phyloP scores from a whole-genome alignment of 2,113 vertebrate genomes.

The Oncorhynchus kisutch region DNA sequence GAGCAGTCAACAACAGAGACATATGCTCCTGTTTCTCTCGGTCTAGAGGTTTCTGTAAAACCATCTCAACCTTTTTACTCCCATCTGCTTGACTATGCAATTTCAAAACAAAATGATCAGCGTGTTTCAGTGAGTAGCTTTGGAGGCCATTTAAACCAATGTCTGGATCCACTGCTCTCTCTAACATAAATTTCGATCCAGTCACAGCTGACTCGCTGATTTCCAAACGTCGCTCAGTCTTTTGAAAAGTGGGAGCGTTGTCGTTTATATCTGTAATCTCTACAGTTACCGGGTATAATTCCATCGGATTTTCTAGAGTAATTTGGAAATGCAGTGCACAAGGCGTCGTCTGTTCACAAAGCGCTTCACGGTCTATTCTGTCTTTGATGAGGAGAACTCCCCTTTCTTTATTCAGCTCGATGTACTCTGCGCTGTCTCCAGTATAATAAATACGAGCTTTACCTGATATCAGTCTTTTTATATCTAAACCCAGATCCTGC shows the following conservation, averaged over 20 bases:
- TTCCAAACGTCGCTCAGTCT: conserved; percentile 30
- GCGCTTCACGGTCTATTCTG: conserved; percentile 64
- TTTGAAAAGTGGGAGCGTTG: conserved; percentile 56
- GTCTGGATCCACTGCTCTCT: conserved; percentile 63
- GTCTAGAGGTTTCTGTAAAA: conserved; percentile 46
- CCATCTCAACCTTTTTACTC: conserved; percentile 48
- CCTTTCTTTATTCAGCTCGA: conserved; percentile 55
- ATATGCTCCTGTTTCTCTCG: conserved; percentile 36
- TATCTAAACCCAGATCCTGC: too few relatives aligned
- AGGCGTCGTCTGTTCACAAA: conserved; percentile 48
- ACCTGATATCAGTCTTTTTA: too few relatives aligned
- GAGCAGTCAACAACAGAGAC: conserved; percentile 43
- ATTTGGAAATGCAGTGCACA: conserved; percentile 63
- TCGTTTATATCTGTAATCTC: conserved; percentile 83
- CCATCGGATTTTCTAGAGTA: conserved; percentile 65
- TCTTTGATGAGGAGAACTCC: conserved; percentile 61
- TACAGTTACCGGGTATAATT: conserved; percentile 71
- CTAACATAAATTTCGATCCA: conserved; percentile 63
- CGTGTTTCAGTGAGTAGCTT: conserved; percentile 63
- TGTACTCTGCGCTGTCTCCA: conserved; percentile 55
- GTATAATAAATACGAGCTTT: conserved; percentile 48
- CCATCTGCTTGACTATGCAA: conserved; percentile 30
- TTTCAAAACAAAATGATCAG: conserved; percentile 55
- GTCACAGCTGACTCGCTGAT: conserved; percentile 49
- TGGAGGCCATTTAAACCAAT: conserved; percentile 52